A percentile compares a stretch with the other conserved stretches of the same genome.
phyloP scores from a whole-genome alignment of 64 coral and sea anemone genomes.

The Montipora sp. region DNA sequence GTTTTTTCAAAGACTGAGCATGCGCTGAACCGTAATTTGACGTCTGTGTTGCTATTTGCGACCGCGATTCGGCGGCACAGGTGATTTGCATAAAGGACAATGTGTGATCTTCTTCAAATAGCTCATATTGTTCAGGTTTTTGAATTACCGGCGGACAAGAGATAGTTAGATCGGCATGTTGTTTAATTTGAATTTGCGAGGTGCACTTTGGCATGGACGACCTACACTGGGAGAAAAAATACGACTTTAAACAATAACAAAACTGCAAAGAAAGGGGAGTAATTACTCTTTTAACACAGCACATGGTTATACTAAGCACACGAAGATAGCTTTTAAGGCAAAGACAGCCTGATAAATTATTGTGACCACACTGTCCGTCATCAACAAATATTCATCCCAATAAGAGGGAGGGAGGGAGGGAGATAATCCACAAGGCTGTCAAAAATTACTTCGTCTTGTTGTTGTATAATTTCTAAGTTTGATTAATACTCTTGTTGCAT shows the following conservation, averaged over 20 bases:
- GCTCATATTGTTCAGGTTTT: neutral
- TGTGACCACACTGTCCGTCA: too few species aligned
- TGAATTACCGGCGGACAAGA: neutral
- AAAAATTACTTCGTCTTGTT: too few species aligned
- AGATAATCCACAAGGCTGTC: too few species aligned
- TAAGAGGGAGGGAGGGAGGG: too few species aligned
- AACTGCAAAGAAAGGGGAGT: too few species aligned
- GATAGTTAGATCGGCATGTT: conserved; percentile 62
- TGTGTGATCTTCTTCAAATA: neutral
- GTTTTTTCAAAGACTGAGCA: neutral
- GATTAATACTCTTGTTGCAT: too few species aligned
- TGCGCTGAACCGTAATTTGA: neutral
- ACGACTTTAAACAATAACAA: neutral
- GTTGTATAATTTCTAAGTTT: too few species aligned
- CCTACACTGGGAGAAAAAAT: conserved; percentile 2
- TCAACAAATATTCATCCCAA: too few species aligned
- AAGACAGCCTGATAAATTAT: too few species aligned
- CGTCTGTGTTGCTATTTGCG: conserved; percentile 8
- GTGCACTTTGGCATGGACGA: neutral
- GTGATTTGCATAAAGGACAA: neutral
- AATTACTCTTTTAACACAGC: neutral
- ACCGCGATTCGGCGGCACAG: neutral
- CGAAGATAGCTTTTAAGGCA: too few species aligned
- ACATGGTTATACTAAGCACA: too few species aligned
- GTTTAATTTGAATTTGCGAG: conserved; percentile 68